Base-by-base conservation (phyloP, 2,113 vertebrate species). In the Narcine bancroftii region DNA sequence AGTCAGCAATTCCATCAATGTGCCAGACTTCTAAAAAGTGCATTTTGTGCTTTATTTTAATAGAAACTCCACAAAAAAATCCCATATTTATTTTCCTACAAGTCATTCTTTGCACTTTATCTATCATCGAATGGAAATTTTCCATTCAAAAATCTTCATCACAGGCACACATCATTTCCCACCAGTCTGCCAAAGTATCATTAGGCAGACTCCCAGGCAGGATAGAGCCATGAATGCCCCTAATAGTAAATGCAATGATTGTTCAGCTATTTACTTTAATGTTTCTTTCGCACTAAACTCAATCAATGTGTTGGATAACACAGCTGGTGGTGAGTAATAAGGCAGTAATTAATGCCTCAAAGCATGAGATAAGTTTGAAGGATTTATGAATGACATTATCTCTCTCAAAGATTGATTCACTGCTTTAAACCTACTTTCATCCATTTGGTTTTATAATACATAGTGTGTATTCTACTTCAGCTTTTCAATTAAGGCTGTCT, bases 31-130 rank as follows among this genome's bases (percentile, higher is more conserved):
- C 89, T 11, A 69, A 66, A 91, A 91, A 69, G 63, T 66, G 63
- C 63, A 69, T 69, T 69, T 91, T 91, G 89, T 91, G 89, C 89
- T 91, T 91, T 91, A 66, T 66, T 66, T 69, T 91, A 91, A 9
- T 91, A 69, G 19, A 69, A 91, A 91, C 26, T 39, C 89, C 89
- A 91, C 65, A 69, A 89, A 91, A 69, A 72, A 69, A 71, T 69
- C n/a, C 36, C 42, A 45, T 17, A 3, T 91, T 45, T 87, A 39
- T 89, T 89, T 89, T 66, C 63, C 60, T 79, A 45, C 76, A 79
- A 42, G 39, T 53, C 45, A 10, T 53, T 91, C 63, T 24, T 45
- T 69, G 42, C 42, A 29, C 26, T 26, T 29, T 89, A 42, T 29
- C 89, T 24, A 47, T 91, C 63, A 69, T 11, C 3, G 26, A 91